phyloP scores from a whole-genome alignment of 2,888 invertebrate species.

The Cephus sareptanus region DNA sequence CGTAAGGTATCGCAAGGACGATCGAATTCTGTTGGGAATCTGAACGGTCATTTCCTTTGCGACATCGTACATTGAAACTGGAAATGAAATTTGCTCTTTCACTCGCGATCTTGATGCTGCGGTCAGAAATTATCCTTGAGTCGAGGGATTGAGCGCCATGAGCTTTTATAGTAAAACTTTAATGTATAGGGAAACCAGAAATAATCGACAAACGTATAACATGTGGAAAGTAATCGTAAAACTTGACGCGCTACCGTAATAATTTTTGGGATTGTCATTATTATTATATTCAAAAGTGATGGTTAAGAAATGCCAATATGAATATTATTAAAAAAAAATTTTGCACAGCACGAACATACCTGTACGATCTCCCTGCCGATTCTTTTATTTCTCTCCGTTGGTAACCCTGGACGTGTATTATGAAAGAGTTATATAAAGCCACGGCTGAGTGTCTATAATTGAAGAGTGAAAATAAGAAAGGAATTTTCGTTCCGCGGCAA shows the following conservation, averaged over 20 bases:
- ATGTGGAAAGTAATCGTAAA: background rate
- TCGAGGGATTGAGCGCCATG: background rate
- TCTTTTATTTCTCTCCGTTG: slow-evolving; percentile 25
- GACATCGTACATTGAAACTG: background rate
- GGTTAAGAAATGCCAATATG: background rate
- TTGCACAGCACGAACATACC: background rate
- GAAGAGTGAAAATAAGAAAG: slow-evolving; percentile 13
- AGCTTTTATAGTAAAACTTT: background rate
- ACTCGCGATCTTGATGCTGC: background rate
- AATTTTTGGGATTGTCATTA: background rate
- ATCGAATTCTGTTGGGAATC: background rate
- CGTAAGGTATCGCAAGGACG: background rate
- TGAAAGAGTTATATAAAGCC: slow-evolving; percentile 26
- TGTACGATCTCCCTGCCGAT: slow-evolving; percentile 16
- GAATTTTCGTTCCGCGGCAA: slow-evolving; percentile 6
- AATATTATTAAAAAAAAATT: background rate
- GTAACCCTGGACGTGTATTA: slow-evolving; percentile 35
- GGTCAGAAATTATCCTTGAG: background rate
- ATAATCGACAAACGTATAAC: background rate
- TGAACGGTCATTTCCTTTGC: background rate
- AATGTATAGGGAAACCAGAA: background rate
- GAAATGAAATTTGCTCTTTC: too few species aligned
- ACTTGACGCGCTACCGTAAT: background rate
- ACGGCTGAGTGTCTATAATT: slow-evolving; percentile 6
- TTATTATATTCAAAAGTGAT: background rate